A percentile compares a stretch with the other conserved stretches of the same genome.
These are phyloP conservation scores for Sitophilus oryzae DNA, from an alignment of 1,140 invertebrate genomes.

Conservation along the genomic window DNA sequence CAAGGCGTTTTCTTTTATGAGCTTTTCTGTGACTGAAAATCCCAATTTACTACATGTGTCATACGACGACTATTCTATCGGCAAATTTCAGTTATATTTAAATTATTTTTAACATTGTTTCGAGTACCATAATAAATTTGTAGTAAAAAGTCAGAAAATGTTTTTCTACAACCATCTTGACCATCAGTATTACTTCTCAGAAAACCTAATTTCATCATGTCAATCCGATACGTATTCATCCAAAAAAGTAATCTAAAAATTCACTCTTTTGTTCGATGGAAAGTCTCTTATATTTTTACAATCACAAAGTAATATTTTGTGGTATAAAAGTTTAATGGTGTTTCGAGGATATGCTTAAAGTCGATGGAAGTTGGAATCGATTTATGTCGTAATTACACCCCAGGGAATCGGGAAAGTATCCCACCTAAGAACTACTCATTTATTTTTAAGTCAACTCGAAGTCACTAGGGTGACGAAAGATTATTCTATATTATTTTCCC, in stretches of 20 bases:
- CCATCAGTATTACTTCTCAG: no score
- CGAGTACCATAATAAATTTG: no score
- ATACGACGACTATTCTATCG: no score
- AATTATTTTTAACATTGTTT: no score
- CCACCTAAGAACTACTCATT: slow-evolving; percentile 20
- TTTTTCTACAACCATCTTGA: no score
- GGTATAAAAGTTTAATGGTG: slow-evolving; percentile 21
- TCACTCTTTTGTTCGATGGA: not conserved
- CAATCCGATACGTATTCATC: not conserved
- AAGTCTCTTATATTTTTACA: slow-evolving; percentile 9
- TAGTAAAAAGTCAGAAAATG: no score
- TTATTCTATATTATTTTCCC: not conserved
- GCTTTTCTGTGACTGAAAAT: no score
- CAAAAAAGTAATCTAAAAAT: not conserved
- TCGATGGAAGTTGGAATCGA: slow-evolving; percentile 18
- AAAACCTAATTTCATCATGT: not conserved
- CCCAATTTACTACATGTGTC: no score
- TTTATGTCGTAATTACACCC: slow-evolving; percentile 17
- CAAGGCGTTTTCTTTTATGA: no score
- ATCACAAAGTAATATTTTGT: slow-evolving; percentile 18
- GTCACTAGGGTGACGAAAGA: slow-evolving; percentile 2
- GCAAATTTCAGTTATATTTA: no score
- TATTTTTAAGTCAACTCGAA: slow-evolving; percentile 18
- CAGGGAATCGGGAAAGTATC: slow-evolving; percentile 12
- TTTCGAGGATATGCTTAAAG: slow-evolving; percentile 10